Evolutionary conservation across 1,140 invertebrate species (phyloP), one percentile per base, ranked within the genome.

Genomic region (Philotrypesis tridentata): DNA sequence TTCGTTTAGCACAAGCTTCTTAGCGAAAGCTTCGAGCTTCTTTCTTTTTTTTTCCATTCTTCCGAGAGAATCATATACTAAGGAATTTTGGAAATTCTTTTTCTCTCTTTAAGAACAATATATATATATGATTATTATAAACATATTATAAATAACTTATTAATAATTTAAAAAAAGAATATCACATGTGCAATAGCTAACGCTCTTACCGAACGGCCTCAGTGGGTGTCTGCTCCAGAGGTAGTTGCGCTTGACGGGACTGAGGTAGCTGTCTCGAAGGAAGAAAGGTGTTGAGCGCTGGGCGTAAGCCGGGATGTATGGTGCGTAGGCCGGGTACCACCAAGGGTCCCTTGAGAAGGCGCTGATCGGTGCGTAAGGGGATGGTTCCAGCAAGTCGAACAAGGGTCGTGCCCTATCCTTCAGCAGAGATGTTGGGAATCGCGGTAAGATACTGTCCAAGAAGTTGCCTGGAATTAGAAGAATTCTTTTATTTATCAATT

Each of bases 161-260:
- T 3, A n/a, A 72, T 23, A 29, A 17, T 29, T 21, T 29, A 80
- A 74, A 80, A 81, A 71, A 48, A 68, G 68, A 68, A 68, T 7
- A 60, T 67, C 43, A 31, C 9, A 72, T 11, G 9, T 31, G 6
- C n/a, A 0, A 9, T 63, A n/a, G 78, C 29, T 25, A 27, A n/a
- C n/a, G 1, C 33, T 75, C 76, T 48, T 94, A 93, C 95, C 96
- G 91, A 96, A 96, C 89, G 97, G 96, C 92, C 96, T 95, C 90
- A 96, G 94, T 88, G 96, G 96, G 91, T 97, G 96, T 92, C 95
- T 95, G 89, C 95, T 95, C 96, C 96, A 97, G 85, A 97, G 93
- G 92, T 96, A 97, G 91, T 94, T 95, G 91, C 96, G 95, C 93
- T 97, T 97, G 88, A 97, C 94, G 72, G 96, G 96, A 85, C 96